A percentile compares a stretch with the other conserved stretches of the same genome.
Conservation (phyloP, 2,888 invertebrate genomes). For the Drosophila prolongata region DNA sequence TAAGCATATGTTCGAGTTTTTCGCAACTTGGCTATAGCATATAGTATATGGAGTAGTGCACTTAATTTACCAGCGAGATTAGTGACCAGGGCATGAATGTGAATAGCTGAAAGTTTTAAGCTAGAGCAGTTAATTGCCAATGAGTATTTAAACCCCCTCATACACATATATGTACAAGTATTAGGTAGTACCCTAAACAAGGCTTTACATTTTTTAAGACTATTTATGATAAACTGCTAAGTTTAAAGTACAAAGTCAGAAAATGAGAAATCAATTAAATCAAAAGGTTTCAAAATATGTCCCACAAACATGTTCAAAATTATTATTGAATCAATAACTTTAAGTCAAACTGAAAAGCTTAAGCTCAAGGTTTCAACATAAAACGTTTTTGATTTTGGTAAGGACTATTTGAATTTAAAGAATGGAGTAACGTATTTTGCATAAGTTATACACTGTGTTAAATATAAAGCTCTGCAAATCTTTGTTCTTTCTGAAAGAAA, state of each 20-base stretch:
- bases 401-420: neutral
- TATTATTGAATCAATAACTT: no score
- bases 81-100: conserved; percentile 24
- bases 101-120: neutral
- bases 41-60: neutral
- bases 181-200: no score
- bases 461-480: neutral
- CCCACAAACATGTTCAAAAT: no score
- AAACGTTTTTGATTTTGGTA: neutral
- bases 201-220: no score
- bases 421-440: no score
- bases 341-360: no score
- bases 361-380: no score
- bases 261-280: no score
- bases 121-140: conserved; percentile 4
- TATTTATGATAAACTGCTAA: no score
- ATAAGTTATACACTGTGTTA: no score
- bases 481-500: neutral
- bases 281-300: no score
- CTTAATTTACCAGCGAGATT: neutral
- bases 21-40: conserved; percentile 9
- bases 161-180: neutral
- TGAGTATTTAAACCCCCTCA: neutral
- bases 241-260: no score
- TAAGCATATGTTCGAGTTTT: conserved; percentile 14